Base-by-base conservation (phyloP, 1,140 invertebrate species). In the Batillaria attramentaria region DNA sequence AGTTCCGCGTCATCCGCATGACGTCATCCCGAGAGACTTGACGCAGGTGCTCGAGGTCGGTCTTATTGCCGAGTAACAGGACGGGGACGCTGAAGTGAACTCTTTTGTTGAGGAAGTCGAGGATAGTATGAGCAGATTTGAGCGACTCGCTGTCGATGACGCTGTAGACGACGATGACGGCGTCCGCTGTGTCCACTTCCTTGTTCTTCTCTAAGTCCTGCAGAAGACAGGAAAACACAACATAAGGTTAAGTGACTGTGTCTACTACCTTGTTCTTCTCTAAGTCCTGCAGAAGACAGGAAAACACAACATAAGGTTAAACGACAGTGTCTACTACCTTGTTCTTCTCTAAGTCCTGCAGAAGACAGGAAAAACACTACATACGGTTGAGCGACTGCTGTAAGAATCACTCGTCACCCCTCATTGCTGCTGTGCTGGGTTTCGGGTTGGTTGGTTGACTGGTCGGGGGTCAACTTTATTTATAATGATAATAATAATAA, bases 21-120 rank as follows among this genome's bases (percentile, higher is more conserved):
- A 95, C 95, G 84, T 95, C 95, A 85, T 95, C 94, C 16, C 95
- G 94, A 87, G 93, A 93, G 2, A 95, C 94, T 88, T 94, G 93
- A 86, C 95, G 95, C 88, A 93, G 93, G 92, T 96, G 94, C 90
- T 95, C 95, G 87, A 96, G 92, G 92, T 96, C 95, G 85, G 94
- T 89, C 91, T 95, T 95, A 91, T 95, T 96, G 73, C 94, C 95
- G 85, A 96, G 92, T 81, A 96, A 91, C 81, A 96, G 92, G 77
- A 94, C 93, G 57, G 95, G 92, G 10, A 84, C 57, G 73, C 10
- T 60, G 46, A 4, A 20, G 72, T 72, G 43, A 54, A 76, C 37
- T 57, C 72, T 33, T 35, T 31, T 42, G 80, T 80, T 24, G 70
- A 80, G 37, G 79, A 70, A 70, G 70, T 46, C 75, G 16, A 69